Conservation (phyloP, 1,140 invertebrate genomes). For the Aphelinus certus region DNA sequence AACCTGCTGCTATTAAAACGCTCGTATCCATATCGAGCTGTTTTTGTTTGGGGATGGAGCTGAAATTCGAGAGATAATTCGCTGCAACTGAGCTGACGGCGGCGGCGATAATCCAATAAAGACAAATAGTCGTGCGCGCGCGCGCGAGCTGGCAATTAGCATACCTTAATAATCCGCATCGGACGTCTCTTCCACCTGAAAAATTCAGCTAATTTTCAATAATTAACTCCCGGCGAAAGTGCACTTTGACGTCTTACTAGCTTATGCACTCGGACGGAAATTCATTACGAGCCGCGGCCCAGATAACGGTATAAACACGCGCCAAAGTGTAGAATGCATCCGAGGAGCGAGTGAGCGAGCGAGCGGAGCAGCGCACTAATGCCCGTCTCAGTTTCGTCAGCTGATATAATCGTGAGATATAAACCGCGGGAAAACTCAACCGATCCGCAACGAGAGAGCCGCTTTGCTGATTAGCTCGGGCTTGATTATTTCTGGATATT, state of each 20-base stretch:
- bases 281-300: slow-evolving; percentile 14
- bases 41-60: too few relatives aligned
- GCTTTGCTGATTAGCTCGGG: slow-evolving; percentile 4
- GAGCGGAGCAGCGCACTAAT: neutral
- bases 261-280: slow-evolving; percentile 24
- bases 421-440: neutral
- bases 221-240: slow-evolving; percentile 27
- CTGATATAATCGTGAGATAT: slow-evolving; percentile 15
- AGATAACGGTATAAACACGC: slow-evolving; percentile 8
- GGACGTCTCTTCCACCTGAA: neutral
- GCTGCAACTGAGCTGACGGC: too few relatives aligned
- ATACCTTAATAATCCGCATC: slow-evolving; percentile 10
- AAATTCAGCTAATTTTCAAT: slow-evolving; percentile 13
- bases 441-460: neutral
- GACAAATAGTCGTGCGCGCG: too few relatives aligned
- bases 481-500: slow-evolving; percentile 19
- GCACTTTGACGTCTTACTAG: slow-evolving; percentile 17
- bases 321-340: slow-evolving; percentile 11
- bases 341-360: neutral
- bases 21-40: too few relatives aligned
- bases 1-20: too few relatives aligned
- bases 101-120: too few relatives aligned
- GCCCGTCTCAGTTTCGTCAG: neutral
- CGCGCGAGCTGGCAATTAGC: neutral
- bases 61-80: too few relatives aligned